phyloP scores from a whole-genome alignment of 2,888 invertebrate species.

The Tricholauxania praeusta region DNA sequence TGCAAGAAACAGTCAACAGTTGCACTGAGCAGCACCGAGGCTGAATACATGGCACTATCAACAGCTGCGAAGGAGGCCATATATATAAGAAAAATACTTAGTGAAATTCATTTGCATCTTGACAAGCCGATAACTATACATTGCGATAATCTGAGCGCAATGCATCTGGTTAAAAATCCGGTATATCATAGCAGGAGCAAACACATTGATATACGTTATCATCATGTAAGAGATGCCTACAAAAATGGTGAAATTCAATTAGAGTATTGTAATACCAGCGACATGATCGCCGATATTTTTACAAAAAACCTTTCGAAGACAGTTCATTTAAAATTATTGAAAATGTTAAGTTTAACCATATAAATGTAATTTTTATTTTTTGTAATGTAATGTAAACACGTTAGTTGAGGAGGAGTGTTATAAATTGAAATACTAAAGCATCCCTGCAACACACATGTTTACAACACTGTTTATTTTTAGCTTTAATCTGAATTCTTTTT shows the following conservation, averaged over 20 bases:
- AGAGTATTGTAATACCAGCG: conserved; percentile 35
- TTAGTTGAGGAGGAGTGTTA: no score
- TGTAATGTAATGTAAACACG: conserved; percentile 13
- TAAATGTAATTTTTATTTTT: conserved; percentile 15
- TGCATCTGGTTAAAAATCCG: conserved; percentile 42
- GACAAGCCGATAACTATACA: conserved; percentile 19
- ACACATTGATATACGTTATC: conserved; percentile 40
- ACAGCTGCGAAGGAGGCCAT: conserved; percentile 27
- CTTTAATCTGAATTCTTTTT: no score
- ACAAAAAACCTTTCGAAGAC: conserved; percentile 37
- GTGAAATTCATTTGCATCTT: conserved; percentile 17
- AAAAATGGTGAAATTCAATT: conserved; percentile 30
- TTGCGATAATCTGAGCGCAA: conserved; percentile 28
- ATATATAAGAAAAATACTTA: conserved; percentile 1
- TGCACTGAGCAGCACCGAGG: no score
- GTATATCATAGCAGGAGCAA: conserved; percentile 41
- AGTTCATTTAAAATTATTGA: conserved; percentile 31
- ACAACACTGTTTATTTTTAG: no score
- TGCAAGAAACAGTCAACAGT: conserved; percentile 43
- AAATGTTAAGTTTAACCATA: conserved; percentile 31
- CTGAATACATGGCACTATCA: no score
- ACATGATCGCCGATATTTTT: conserved; percentile 40
- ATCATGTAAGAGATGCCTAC: conserved; percentile 35
- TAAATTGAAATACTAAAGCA: no score
- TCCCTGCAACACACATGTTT: no score